Evolutionary conservation across 2,888 invertebrate species (phyloP).

Genomic region (Bombyx huttoni): DNA sequence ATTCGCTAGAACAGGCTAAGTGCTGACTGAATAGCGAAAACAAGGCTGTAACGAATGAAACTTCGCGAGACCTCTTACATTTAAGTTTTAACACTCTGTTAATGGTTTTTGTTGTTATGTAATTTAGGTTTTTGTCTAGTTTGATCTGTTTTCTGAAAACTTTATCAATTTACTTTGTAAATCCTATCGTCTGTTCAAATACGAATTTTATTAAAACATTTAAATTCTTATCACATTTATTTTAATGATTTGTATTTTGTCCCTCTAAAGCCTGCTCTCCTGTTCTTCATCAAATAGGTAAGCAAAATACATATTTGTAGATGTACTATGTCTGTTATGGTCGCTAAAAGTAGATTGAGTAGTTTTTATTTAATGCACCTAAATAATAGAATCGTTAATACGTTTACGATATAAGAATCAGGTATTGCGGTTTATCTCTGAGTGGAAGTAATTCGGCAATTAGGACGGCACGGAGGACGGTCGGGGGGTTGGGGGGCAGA

Average conservation of each 20-base stretch:
- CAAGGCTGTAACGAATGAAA: constrained; percentile 26
- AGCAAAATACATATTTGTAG: neutral
- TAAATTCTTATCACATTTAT: neutral
- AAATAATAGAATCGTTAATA: too few relatives aligned
- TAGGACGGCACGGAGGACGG: constrained; percentile 19
- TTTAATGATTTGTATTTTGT: neutral
- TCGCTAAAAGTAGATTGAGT: neutral
- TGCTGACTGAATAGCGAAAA: constrained; percentile 14
- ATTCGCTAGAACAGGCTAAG: constrained; percentile 13
- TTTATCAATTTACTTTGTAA: neutral
- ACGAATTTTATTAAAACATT: neutral
- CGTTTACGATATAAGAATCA: too few relatives aligned
- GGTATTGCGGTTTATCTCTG: too few relatives aligned
- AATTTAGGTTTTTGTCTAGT: neutral
- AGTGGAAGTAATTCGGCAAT: constrained; percentile 20
- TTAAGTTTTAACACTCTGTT: constrained; percentile 10
- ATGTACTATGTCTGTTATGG: neutral
- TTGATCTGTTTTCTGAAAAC: neutral
- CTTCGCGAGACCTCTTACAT: constrained; percentile 1
- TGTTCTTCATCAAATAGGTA: neutral
- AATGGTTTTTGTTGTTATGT: neutral
- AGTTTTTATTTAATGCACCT: neutral
- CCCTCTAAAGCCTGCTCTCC: neutral
- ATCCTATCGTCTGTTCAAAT: neutral
- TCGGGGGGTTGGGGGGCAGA: constrained; percentile 15